Percentiles rank a stretch among this genome's conserved stretches.
Evolutionary conservation across 2,888 invertebrate species (phyloP).

Genomic region (Polyploca ridens): DNA sequence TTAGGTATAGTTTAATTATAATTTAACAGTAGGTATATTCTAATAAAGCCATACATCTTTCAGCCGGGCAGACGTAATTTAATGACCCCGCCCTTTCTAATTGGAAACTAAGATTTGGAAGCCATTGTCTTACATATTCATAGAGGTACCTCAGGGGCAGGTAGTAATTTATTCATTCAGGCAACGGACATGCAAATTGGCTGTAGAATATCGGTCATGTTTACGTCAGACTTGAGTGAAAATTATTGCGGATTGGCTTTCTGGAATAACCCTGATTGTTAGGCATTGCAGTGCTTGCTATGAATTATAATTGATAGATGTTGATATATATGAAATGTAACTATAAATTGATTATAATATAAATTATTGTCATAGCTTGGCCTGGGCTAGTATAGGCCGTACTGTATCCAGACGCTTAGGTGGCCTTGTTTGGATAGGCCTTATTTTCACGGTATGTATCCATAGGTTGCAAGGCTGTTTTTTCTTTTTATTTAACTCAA

Average conservation of each 20-base stretch:
- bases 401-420: background rate
- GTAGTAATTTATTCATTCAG: conserved; percentile 81
- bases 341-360: conserved; percentile 10
- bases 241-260: conserved; percentile 79
- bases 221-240: conserved; percentile 80
- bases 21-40: conserved; percentile 32
- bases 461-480: no score
- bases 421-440: background rate
- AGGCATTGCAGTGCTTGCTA: conserved; percentile 22
- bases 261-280: conserved; percentile 42
- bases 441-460: no score
- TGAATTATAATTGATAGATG: conserved; percentile 47
- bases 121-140: conserved; percentile 84
- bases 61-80: conserved; percentile 67
- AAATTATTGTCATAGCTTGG: background rate
- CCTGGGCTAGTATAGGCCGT: background rate
- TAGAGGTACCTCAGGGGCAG: conserved; percentile 74
- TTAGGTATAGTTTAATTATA: background rate
- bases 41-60: conserved; percentile 51
- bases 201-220: conserved; percentile 81
- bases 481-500: no score
- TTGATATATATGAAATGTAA: conserved; percentile 17
- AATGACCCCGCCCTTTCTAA: conserved; percentile 78
- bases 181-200: conserved; percentile 82
- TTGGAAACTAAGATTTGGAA: conserved; percentile 81